These are phyloP conservation scores for Solenopsis fugax DNA, from an alignment of 1,140 invertebrate genomes.

Conservation along the genomic window DNA sequence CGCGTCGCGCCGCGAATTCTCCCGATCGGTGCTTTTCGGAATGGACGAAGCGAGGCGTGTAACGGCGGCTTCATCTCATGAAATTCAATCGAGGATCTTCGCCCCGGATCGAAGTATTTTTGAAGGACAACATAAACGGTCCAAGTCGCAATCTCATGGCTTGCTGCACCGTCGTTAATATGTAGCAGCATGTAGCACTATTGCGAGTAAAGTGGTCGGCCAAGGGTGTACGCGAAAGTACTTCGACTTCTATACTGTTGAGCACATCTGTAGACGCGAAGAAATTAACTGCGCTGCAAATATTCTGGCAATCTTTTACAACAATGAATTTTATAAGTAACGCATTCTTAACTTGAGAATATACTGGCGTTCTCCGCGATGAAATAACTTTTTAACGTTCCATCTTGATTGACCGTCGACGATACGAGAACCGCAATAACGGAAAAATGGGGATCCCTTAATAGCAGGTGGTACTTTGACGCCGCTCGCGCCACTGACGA, in stretches of 20 bases:
- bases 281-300: neutral
- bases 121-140: slow-evolving; percentile 61
- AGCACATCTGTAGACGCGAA: neutral
- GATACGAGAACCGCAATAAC: slow-evolving; percentile 76
- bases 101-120: slow-evolving; percentile 73
- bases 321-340: neutral
- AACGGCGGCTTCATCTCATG: slow-evolving; percentile 80
- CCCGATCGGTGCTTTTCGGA: slow-evolving; percentile 67
- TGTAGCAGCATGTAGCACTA: slow-evolving; percentile 58
- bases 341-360: neutral
- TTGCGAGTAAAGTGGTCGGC: slow-evolving; percentile 28
- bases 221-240: neutral
- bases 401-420: slow-evolving; percentile 75
- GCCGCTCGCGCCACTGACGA: slow-evolving; percentile 91
- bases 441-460: slow-evolving; percentile 82
- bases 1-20: slow-evolving; percentile 59
- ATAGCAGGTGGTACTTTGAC: slow-evolving; percentile 90
- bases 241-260: neutral
- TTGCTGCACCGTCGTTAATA: slow-evolving; percentile 69
- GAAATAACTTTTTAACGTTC: slow-evolving; percentile 73
- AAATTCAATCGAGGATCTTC: slow-evolving; percentile 79
- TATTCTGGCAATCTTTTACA: neutral
- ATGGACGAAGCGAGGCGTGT: slow-evolving; percentile 80
- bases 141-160: slow-evolving; percentile 69
- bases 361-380: neutral